Evolutionary conservation across 2,888 invertebrate genomes (phyloP).

Genomic region (Andrena praecox): DNA sequence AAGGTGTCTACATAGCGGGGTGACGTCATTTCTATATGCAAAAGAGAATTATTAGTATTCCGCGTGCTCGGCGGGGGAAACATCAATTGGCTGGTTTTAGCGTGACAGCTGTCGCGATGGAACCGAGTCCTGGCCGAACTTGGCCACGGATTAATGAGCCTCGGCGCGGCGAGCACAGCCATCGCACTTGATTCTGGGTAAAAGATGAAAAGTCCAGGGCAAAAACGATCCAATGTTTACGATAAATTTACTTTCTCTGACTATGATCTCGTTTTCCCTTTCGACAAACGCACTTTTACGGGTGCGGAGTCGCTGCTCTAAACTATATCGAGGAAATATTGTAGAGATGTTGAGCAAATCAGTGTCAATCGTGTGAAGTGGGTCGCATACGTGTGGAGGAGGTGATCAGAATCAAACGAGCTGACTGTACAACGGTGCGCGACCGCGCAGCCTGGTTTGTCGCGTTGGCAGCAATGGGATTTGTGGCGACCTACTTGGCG

Average conservation of each 20-base stretch:
- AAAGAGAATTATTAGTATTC: not conserved
- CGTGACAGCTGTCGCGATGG: slow-evolving; percentile 1
- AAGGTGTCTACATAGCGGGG: not conserved
- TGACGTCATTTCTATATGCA: not conserved
- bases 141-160: slow-evolving; percentile 61
- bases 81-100: not conserved
- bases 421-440: slow-evolving; percentile 53
- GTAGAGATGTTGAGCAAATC: no score
- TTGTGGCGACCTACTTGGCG: slow-evolving; percentile 84
- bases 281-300: no score
- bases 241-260: no score
- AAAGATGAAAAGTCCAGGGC: no score
- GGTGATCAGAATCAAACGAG: no score
- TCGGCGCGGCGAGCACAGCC: slow-evolving; percentile 37
- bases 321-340: no score
- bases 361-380: no score
- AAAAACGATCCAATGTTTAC: no score
- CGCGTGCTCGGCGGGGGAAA: not conserved
- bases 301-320: no score
- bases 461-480: slow-evolving; percentile 83
- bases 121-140: slow-evolving; percentile 11
- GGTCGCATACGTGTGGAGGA: no score
- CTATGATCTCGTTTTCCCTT: no score
- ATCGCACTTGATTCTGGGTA: no score
- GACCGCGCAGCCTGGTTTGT: slow-evolving; percentile 52